These are phyloP conservation scores for Eremophila alpestris DNA, from an alignment of 2,797 vertebrate genomes.

Conservation along the genomic window DNA sequence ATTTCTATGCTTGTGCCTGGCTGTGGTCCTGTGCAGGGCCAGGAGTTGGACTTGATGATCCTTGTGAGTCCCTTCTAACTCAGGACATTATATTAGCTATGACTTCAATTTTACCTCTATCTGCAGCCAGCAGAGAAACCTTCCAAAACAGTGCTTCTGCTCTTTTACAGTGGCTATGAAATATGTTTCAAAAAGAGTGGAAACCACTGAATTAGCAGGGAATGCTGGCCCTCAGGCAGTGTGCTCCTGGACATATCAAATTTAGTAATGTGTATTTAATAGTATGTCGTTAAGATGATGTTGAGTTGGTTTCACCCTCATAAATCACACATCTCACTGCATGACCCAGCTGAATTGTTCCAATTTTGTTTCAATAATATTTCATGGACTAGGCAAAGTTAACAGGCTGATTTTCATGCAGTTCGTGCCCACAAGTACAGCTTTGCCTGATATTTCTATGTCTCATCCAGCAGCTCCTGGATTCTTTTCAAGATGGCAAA, in stretches of 20 bases:
- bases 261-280: conserved; percentile 9
- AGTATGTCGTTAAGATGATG: neutral
- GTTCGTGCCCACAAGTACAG: neutral
- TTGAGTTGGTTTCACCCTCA: neutral
- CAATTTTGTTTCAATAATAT: neutral
- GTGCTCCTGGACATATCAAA: neutral
- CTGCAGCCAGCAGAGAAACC: neutral
- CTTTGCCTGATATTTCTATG: neutral
- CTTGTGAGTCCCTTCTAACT: neutral
- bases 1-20: neutral
- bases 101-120: neutral
- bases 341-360: neutral
- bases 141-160: neutral
- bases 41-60: neutral
- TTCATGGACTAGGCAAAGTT: neutral
- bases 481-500: neutral
- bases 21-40: neutral
- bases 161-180: neutral
- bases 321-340: neutral
- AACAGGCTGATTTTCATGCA: neutral
- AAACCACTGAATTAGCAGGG: neutral
- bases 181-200: neutral
- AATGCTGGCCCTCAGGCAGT: neutral
- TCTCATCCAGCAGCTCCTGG: neutral
- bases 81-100: neutral